phyloP scores from a whole-genome alignment of 1,140 invertebrate genomes.

The Drosophila tristis region DNA sequence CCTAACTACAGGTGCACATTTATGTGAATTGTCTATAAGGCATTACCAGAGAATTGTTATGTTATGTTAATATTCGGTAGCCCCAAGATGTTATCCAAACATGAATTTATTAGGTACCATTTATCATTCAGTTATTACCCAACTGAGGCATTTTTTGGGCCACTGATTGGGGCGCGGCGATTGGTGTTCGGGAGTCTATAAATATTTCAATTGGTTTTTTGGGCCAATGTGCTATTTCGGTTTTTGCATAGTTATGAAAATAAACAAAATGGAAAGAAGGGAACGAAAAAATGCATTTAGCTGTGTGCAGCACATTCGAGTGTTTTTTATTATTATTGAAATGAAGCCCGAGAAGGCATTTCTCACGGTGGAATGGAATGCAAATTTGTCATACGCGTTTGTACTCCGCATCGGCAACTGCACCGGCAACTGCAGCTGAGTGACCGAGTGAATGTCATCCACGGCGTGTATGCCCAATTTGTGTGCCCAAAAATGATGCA shows the following conservation, averaged over 20 bases:
- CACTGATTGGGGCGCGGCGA: background rate
- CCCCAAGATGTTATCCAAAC: no score
- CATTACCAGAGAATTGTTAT: no score
- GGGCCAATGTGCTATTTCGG: constrained; percentile 29
- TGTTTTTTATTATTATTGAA: constrained; percentile 23
- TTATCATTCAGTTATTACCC: background rate
- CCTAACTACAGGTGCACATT: no score
- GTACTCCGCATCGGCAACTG: constrained; percentile 1
- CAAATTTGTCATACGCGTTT: constrained; percentile 19
- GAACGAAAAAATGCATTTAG: constrained; percentile 29
- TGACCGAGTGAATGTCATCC: constrained; percentile 48
- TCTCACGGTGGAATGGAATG: constrained; percentile 25
- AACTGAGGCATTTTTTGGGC: background rate
- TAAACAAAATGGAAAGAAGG: constrained; percentile 47
- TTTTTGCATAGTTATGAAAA: constrained; percentile 58
- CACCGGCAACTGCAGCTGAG: constrained; percentile 20
- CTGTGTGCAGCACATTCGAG: constrained; percentile 19
- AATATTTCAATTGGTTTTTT: constrained; percentile 33
- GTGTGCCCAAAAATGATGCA: constrained; percentile 64
- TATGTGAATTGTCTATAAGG: no score
- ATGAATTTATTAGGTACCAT: no score
- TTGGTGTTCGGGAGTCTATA: constrained; percentile 15
- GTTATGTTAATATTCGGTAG: no score
- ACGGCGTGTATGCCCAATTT: constrained; percentile 8
- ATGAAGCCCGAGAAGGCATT: constrained; percentile 38